Base-by-base conservation (phyloP, 2,113 vertebrate species). In the Ranitomeya variabilis region DNA sequence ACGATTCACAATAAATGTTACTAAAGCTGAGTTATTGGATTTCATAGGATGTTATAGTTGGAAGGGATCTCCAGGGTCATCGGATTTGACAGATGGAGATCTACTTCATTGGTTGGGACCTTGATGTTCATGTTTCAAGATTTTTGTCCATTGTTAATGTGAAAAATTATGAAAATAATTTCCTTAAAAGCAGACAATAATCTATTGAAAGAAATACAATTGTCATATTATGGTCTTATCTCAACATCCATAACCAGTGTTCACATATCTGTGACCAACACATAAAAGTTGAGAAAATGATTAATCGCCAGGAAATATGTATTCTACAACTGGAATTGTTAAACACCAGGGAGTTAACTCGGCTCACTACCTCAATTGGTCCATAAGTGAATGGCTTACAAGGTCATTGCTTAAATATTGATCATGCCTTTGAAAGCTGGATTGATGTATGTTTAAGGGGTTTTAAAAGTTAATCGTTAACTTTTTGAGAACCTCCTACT, bases 341-440 rank as follows among this genome's bases (percentile, higher is more conserved):
- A 21, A 19, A n/a, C 21, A 67, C 9, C 64, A 67, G 21, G 64
- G 9, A n/a, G 64, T 31, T 71, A 31, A 31, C 67, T 45, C 37
- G 23, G 66, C 5, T 0, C 66, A 23, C 8, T 12, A 6, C 37
- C 3, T 45, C 37, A 45, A 45, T 45, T 45, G 3, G 37, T 45
- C 37, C 55, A 9, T 57, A 14, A 7, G 5, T 71, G 11, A 55
- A 18, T 55, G 51, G 9, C 52, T 14, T 13, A 78, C 52, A 19
- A 54, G 18, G 52, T 78, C 12, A 79, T 54, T 55, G 76, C 76
- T 79, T 79, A 79, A 79, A 79, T 79, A 55, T 55, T 79, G 21
- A 79, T 55, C 52, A 55, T 79, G 11, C 52, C 55, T 55, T 55
- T 55, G 18, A 23, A 23, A 55, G 51, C 52, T 11, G n/a, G n/a